Evolutionary conservation across 2,113 vertebrate genomes (phyloP).

Genomic region (Syrrhaptes paradoxus): DNA sequence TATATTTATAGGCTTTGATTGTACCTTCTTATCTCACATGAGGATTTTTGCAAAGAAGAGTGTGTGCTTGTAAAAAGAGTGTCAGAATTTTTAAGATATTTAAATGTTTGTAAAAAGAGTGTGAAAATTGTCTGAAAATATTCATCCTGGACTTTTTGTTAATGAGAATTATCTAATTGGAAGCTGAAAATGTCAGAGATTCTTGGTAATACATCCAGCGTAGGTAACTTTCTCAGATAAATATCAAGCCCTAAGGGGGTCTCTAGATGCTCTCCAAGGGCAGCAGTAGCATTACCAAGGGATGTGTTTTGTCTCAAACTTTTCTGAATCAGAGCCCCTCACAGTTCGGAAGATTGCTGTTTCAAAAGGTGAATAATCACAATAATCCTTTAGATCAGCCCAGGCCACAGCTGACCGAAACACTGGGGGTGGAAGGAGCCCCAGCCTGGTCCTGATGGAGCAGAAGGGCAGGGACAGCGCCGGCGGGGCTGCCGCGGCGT

Average conservation of each 20-base stretch:
- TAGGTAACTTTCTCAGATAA: background rate
- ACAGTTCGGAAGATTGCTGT: background rate
- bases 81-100: background rate
- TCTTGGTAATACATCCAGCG: background rate
- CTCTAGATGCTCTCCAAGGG: background rate
- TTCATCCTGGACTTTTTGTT: background rate
- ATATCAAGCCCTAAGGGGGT: background rate
- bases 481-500: fast-evolving
- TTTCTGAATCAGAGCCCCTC: background rate
- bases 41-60: constrained; percentile 1
- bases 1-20: background rate
- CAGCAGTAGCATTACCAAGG: background rate
- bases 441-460: background rate
- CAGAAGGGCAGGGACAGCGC: background rate
- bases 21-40: background rate
- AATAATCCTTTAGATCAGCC: background rate
- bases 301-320: background rate
- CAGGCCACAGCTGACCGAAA: background rate
- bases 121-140: background rate
- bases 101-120: background rate
- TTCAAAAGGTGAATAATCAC: background rate
- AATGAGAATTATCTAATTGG: background rate
- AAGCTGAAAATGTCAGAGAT: background rate
- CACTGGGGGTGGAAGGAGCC: background rate
- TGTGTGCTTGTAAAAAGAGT: background rate